phyloP scores from a whole-genome alignment of 2,797 vertebrate genomes.

The Sibirionetta formosa region DNA sequence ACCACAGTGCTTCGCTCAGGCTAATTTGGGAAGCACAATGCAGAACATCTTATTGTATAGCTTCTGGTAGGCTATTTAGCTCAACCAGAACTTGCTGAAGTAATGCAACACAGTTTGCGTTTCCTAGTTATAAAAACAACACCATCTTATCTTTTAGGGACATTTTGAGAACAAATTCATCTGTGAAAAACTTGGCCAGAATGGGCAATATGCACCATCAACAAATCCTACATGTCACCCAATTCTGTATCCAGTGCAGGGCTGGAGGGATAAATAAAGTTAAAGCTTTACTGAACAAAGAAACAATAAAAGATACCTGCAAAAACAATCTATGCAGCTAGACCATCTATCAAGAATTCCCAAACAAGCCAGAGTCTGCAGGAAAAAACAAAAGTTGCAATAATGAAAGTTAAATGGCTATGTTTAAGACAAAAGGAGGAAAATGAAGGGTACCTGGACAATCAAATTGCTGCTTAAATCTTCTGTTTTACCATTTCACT shows the following conservation, averaged over 20 bases:
- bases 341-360: neutral
- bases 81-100: neutral
- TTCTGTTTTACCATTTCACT: neutral
- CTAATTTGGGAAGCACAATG: conserved; percentile 43
- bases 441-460: neutral
- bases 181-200: neutral
- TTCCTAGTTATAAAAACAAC: neutral
- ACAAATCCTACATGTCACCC: neutral
- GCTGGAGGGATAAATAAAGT: neutral
- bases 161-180: neutral
- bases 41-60: conserved; percentile 13
- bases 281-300: neutral
- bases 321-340: neutral
- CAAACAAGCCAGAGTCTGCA: neutral
- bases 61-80: neutral
- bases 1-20: conserved; percentile 1
- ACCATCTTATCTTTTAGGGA: neutral
- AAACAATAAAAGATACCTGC: neutral
- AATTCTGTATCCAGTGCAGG: neutral
- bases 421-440: neutral
- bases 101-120: neutral
- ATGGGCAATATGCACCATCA: neutral
- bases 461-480: neutral
- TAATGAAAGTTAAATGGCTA: neutral
- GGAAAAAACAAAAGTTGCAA: fast-evolving